Conservation (phyloP, 1,140 invertebrate species). For the Prorops nasuta region DNA sequence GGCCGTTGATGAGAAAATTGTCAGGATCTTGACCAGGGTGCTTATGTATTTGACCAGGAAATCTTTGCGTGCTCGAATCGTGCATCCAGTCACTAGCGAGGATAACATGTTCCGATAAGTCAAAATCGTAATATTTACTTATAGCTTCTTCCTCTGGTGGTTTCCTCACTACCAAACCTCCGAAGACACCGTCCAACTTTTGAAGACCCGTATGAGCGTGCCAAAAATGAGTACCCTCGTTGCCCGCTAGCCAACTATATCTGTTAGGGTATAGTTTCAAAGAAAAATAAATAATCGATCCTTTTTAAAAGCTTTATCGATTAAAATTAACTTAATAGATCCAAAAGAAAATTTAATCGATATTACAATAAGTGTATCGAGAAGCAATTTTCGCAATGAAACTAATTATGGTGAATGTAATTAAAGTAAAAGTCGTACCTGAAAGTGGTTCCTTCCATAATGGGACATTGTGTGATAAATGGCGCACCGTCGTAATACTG, state of each 20-base stretch:
- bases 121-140: constrained; percentile 80
- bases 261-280: constrained; percentile 33
- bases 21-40: constrained; percentile 84
- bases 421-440: no score
- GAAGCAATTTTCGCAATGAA: no score
- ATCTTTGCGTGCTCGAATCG: constrained; percentile 76
- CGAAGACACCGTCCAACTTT: constrained; percentile 83
- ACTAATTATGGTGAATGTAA: no score
- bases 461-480: constrained; percentile 85
- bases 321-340: neutral
- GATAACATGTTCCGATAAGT: constrained; percentile 83
- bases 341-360: no score
- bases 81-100: constrained; percentile 87
- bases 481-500: constrained; percentile 90
- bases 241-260: constrained; percentile 70
- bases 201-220: constrained; percentile 74
- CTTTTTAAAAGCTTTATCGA: neutral
- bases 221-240: constrained; percentile 86
- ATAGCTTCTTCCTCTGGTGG: constrained; percentile 76
- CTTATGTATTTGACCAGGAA: constrained; percentile 76
- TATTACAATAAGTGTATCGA: no score
- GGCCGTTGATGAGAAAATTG: constrained; percentile 82
- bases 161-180: constrained; percentile 83
- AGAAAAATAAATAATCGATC: neutral
- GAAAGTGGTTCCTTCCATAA: constrained; percentile 76